Evolutionary conservation across 2,888 invertebrate genomes (phyloP), one percentile per base, ranked within the genome.

Genomic region (Nephrotoma appendiculata): DNA sequence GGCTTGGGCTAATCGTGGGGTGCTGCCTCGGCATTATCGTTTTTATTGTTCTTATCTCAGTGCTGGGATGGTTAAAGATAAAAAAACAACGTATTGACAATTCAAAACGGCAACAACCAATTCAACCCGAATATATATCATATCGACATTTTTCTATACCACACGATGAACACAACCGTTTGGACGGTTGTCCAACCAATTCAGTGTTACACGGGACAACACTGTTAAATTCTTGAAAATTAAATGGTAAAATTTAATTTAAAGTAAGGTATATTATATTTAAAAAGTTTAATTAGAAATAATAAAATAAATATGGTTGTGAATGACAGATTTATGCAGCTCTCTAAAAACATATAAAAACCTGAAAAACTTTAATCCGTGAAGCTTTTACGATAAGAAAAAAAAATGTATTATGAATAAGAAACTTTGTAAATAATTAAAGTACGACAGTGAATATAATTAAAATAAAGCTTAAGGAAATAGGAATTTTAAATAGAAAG

Each of bases 1-100:
- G 97, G 88, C 93, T 97, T 87, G 97, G 97, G 44, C 93, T 97
- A 88, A 96, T 97, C 89, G 95, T 97, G 87, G 97, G 97, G 86
- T 96, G 96, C 90, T 96, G 96, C 90, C 94, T 97, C 93, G 97
- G 97, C 86, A 95, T 96, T 89, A 94, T 97, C 88, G 96, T 97
- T 86, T 97, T 97, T 90, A 94, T 97, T 86, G 94, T 96, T 42
- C 93, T 97, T 89, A 95, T 97, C 87, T 96, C 96, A n/a, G 95
- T 95, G 85, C 93, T 97, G 88, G 96, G 96, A 42, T 97, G 96
- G 90, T 94, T 97, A 88, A 97, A 97, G 91, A 94, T 96, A 88
- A 96, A 97, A 91, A 96, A 97, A 91, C 95, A 97, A 89, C 93
- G 96, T 88, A 90, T 92, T 71, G 94, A 94, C 88, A 94, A 95